phyloP scores from a whole-genome alignment of 1,140 invertebrate genomes.

The Phenacoccus solenopsis region DNA sequence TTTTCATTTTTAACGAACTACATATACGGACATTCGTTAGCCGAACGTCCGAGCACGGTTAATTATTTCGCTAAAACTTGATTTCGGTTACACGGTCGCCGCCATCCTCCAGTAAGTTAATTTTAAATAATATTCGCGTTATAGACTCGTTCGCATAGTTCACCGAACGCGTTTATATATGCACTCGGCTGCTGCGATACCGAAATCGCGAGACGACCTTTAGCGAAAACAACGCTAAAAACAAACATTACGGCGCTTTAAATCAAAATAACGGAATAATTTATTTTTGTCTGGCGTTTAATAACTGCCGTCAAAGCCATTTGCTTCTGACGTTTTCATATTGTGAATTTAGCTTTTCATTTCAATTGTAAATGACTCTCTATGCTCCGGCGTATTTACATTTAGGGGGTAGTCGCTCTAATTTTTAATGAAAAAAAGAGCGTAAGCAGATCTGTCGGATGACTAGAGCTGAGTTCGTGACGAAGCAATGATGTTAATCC shows the following conservation, averaged over 20 bases:
- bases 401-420: neutral
- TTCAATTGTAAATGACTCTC: neutral
- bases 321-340: neutral
- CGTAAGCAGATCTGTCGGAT: too few species aligned
- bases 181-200: too few species aligned
- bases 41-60: neutral
- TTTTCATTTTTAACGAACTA: slow-evolving; percentile 3
- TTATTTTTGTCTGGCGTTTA: neutral
- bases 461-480: too few species aligned
- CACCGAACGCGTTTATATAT: too few species aligned
- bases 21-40: neutral
- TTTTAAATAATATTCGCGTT: neutral
- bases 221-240: slow-evolving; percentile 1
- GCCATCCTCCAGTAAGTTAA: neutral
- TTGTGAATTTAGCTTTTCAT: slow-evolving; percentile 3
- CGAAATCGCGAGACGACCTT: neutral
- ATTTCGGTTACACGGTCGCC: neutral
- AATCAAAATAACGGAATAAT: slow-evolving; percentile 3
- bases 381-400: neutral
- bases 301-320: slow-evolving; percentile 1
- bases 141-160: neutral
- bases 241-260: neutral
- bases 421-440: neutral
- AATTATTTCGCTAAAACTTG: neutral
- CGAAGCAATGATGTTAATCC: too few species aligned